phyloP scores from a whole-genome alignment of 2,113 vertebrate genomes.

The Peucedramus taeniatus region DNA sequence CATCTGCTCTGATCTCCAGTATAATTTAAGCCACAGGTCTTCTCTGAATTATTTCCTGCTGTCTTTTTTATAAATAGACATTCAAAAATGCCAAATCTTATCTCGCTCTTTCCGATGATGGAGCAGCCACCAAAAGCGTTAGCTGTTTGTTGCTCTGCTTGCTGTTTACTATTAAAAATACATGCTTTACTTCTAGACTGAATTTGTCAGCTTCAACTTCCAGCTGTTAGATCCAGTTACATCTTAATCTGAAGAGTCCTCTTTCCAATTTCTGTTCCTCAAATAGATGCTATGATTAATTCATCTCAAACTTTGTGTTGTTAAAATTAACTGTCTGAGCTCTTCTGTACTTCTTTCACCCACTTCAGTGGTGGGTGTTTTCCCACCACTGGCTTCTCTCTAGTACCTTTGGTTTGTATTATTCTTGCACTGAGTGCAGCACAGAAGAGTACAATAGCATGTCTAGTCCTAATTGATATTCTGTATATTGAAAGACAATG shows the following conservation, averaged over 20 bases:
- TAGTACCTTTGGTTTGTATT: not conserved
- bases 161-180: slow-evolving; percentile 49
- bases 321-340: not conserved
- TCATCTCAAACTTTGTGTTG: not conserved
- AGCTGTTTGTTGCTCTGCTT: slow-evolving; percentile 2
- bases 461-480: not conserved
- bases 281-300: slow-evolving; percentile 41
- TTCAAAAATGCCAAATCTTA: slow-evolving; percentile 31
- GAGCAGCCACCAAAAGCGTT: slow-evolving; percentile 4
- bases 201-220: slow-evolving; percentile 38
- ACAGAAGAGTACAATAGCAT: not conserved
- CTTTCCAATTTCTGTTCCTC: slow-evolving; percentile 32
- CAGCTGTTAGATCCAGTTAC: slow-evolving; percentile 48
- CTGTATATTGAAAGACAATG: not conserved
- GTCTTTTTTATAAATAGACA: slow-evolving; percentile 30
- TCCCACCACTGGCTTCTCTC: not conserved
- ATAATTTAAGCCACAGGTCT: slow-evolving; percentile 18
- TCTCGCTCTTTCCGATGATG: not conserved
- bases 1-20: slow-evolving; percentile 25
- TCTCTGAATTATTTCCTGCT: slow-evolving; percentile 44
- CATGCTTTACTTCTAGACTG: slow-evolving; percentile 35
- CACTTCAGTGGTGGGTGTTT: too few relatives aligned
- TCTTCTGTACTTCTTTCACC: not conserved
- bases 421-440: not conserved
- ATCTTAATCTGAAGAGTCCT: slow-evolving; percentile 35